A percentile compares a stretch with the other conserved stretches of the same genome.
Evolutionary conservation across 1,140 invertebrate species (phyloP).

Genomic region (Caenorhabditis briggsae): DNA sequence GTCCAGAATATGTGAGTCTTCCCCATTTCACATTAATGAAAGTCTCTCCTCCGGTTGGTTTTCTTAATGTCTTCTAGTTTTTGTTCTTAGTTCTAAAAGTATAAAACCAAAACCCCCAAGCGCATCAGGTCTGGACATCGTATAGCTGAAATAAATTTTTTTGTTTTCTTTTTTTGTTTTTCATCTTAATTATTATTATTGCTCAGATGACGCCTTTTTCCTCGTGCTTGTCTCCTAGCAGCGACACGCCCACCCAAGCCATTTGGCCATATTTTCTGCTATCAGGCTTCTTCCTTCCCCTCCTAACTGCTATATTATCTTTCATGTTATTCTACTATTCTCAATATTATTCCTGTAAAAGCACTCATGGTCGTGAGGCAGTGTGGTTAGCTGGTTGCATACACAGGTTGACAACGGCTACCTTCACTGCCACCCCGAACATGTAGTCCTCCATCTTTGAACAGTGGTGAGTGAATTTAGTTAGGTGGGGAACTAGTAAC

Average conservation of each 20-base stretch:
- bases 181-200: too few species aligned
- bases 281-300: background rate
- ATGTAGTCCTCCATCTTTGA: constrained; percentile 32
- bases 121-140: too few species aligned
- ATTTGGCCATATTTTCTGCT: background rate
- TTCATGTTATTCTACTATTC: background rate
- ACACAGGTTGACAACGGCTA: constrained; percentile 66
- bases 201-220: too few species aligned
- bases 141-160: too few species aligned
- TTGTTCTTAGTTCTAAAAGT: background rate
- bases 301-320: background rate
- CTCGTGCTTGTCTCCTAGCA: background rate
- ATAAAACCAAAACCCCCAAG: too few species aligned
- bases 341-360: background rate
- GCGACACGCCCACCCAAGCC: background rate
- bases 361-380: constrained; percentile 64
- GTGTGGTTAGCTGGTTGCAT: constrained; percentile 74
- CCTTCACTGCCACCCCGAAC: constrained; percentile 69
- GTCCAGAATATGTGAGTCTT: background rate
- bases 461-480: constrained; percentile 23
- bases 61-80: constrained; percentile 14
- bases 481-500: too few species aligned
- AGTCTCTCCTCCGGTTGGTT: background rate
- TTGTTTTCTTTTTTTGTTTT: too few species aligned
- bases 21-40: constrained; percentile 2